Conservation (phyloP, 2,888 invertebrate genomes). For the Tetragonisca angustula region DNA sequence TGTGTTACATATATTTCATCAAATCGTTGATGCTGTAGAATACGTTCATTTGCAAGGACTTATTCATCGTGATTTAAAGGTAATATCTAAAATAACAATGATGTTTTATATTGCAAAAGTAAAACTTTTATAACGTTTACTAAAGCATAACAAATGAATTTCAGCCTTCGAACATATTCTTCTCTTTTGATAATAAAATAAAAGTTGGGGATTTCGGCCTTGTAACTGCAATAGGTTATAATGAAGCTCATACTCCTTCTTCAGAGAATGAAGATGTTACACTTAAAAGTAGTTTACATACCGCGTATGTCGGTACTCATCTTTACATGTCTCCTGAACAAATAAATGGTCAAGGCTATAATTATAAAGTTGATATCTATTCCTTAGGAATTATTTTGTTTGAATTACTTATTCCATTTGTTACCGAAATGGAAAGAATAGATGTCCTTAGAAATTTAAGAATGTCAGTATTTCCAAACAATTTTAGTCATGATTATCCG, state of each 20-base stretch:
- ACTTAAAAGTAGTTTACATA: conserved; percentile 83
- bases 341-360: conserved; percentile 89
- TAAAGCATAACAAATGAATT: conserved; percentile 39
- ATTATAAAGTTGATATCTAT: conserved; percentile 97
- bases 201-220: conserved; percentile 99
- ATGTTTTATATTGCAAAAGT: neutral
- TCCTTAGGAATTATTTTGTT: conserved; percentile 97
- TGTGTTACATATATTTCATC: conserved; percentile 91
- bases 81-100: conserved; percentile 80
- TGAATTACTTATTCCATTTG: conserved; percentile 95
- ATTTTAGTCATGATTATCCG: conserved; percentile 88
- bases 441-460: conserved; percentile 88
- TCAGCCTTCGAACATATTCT: conserved; percentile 96
- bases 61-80: conserved; percentile 98
- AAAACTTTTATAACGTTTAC: neutral
- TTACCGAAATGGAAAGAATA: conserved; percentile 95
- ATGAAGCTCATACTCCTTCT: conserved; percentile 75
- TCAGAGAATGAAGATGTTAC: conserved; percentile 75
- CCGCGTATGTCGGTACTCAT: conserved; percentile 92
- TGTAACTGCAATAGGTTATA: conserved; percentile 92
- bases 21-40: conserved; percentile 97
- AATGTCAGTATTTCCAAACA: conserved; percentile 88
- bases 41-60: conserved; percentile 97
- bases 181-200: conserved; percentile 94
- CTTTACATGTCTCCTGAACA: conserved; percentile 99